Evolutionary conservation across 2,113 vertebrate species (phyloP).

Genomic region (Perognathus longimembris): DNA sequence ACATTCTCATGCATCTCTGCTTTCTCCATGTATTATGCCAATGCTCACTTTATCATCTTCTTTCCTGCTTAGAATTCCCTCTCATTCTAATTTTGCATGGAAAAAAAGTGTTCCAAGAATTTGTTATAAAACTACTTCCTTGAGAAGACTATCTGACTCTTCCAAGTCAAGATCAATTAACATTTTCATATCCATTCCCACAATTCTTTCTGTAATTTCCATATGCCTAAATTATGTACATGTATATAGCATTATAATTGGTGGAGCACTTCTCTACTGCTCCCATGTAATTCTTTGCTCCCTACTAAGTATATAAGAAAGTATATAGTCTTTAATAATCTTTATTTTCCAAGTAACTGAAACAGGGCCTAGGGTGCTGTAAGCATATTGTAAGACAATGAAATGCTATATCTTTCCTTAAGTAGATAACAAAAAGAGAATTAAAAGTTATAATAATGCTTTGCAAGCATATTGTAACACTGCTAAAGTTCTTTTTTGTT

Average conservation of each 20-base stretch:
- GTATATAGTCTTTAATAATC: neutral
- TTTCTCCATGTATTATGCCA: neutral
- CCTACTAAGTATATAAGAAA: neutral
- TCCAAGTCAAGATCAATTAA: neutral
- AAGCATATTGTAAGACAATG: neutral
- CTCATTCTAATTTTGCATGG: neutral
- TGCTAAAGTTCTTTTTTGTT: neutral
- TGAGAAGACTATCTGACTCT: neutral
- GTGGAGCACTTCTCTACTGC: neutral
- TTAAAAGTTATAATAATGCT: neutral
- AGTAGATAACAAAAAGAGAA: neutral
- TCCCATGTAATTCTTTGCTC: neutral
- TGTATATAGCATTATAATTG: neutral
- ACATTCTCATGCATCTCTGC: neutral
- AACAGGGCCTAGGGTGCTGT: neutral
- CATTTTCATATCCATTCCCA: neutral
- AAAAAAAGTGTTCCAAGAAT: neutral
- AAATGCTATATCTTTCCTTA: neutral
- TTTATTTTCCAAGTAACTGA: neutral
- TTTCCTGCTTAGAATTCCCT: neutral
- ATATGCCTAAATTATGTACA: neutral
- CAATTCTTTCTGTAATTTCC: neutral
- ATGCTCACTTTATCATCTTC: no score
- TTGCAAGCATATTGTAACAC: conserved; percentile 17
- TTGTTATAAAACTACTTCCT: neutral